Evolutionary conservation across 2,113 vertebrate genomes (phyloP), one percentile per base, ranked within the genome.

Genomic region (Toxostoma redivivum): DNA sequence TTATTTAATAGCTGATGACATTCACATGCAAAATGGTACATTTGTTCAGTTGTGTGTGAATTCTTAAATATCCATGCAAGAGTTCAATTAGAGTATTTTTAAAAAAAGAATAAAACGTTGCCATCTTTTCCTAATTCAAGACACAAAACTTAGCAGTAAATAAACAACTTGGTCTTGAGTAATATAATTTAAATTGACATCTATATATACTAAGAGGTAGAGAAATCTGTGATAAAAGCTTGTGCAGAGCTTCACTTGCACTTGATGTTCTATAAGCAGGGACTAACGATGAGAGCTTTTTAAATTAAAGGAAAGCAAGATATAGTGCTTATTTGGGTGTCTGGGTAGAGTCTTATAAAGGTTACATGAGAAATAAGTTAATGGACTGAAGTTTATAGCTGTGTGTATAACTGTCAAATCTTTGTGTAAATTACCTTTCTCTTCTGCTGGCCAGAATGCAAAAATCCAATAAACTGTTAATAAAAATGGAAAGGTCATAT

Each of bases 401-500:
- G 60, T 97, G 95, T 97, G 80, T 97, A 97, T 98, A 97, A 97
- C 97, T 98, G 97, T 97, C 97, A 98, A 97, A 98, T 98, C 97
- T 98, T 96, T 97, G 95, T 98, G 97, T 98, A 98, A 98, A 98
- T 98, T 98, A 97, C 96, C 92, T 98, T 98, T 97, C 96, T 97
- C 95, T 97, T 98, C 90, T 97, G 71, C 90, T 97, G 94, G 71
- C 88, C 97, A 76, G 89, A 95, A 98, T 98, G 96, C 94, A 98
- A 97, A 98, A 98, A 98, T 98, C 95, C 97, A 98, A 98, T 98
- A 98, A 98, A 97, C 97, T 98, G 92, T 97, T 98, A 98, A 98
- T 98, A 98, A 98, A 98, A 98, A 97, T 85, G 70, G 95, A 98
- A 98, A 98, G 98, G 98, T 98, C 97, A 97, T 97, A 97, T 98